Conservation (phyloP, 2,113 vertebrate genomes). For the Dissostichus mawsoni region DNA sequence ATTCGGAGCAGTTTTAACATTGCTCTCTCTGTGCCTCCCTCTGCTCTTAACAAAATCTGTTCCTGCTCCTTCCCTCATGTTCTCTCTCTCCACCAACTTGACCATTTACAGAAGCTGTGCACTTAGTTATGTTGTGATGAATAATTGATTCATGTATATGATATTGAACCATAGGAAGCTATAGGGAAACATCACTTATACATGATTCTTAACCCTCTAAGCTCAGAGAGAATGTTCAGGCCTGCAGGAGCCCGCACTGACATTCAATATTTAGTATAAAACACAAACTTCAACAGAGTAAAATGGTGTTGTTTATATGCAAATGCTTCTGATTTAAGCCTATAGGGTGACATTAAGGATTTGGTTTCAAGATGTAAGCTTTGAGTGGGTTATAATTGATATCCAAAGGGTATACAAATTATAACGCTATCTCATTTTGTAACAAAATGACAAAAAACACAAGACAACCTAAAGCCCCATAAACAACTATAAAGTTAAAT, state of each 20-base stretch:
- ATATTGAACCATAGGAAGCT: constrained; percentile 13
- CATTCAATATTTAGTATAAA: not conserved
- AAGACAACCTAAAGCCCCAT: not conserved
- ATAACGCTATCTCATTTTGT: not conserved
- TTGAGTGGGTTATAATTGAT: not conserved
- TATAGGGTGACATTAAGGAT: not conserved
- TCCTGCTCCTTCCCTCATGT: not conserved
- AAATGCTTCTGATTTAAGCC: not conserved
- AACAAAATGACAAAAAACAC: not conserved
- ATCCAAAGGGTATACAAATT: not conserved
- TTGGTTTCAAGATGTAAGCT: not conserved
- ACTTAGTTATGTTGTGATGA: constrained; percentile 13
- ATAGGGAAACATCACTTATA: constrained; percentile 12
- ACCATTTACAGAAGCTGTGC: not conserved
- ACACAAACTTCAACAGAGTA: too few species aligned
- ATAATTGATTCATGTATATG: constrained; percentile 39
- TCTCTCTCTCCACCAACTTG: not conserved
- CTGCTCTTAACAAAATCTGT: not conserved
- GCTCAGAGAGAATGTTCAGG: not conserved
- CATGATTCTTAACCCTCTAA: constrained; percentile 22
- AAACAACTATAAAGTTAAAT: not conserved
- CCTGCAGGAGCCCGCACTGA: not conserved
- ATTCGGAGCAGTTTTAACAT: not conserved
- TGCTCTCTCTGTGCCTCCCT: not conserved
- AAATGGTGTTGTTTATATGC: not conserved